phyloP scores from a whole-genome alignment of 2,113 vertebrate species.

The Tetraodon nigroviridis region DNA sequence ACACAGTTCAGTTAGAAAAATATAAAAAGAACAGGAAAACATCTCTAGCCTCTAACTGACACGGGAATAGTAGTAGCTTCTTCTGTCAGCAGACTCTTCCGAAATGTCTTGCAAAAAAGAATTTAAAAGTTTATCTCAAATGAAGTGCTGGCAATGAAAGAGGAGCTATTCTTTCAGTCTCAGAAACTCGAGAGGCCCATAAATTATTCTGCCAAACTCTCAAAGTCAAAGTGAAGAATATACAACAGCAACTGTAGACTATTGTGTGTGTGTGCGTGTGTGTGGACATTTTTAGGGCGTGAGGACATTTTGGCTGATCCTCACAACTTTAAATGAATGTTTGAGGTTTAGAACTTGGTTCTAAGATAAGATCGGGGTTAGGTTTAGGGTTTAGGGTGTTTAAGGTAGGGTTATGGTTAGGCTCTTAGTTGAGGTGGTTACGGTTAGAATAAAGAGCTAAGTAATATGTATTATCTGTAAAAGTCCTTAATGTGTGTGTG shows the following conservation, averaged over 20 bases:
- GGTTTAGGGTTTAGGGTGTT: too few species aligned
- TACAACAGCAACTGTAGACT: slow-evolving; percentile 67
- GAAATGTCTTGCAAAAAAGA: slow-evolving; percentile 39
- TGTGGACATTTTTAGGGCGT: too few species aligned
- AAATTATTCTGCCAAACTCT: slow-evolving; percentile 77
- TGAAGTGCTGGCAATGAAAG: slow-evolving; percentile 66
- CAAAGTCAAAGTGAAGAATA: slow-evolving; percentile 78
- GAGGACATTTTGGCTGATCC: too few species aligned
- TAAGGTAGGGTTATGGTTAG: too few species aligned
- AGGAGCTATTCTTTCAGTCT: slow-evolving; percentile 59
- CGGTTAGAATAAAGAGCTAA: too few species aligned
- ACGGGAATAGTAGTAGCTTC: neutral
- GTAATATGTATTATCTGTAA: too few species aligned
- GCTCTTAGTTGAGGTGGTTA: too few species aligned
- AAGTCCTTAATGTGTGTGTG: too few species aligned
- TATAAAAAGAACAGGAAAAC: neutral
- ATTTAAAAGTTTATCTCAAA: slow-evolving; percentile 53
- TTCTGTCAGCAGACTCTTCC: slow-evolving; percentile 21
- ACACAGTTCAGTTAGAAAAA: neutral
- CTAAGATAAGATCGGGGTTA: too few species aligned
- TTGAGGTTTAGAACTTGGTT: too few species aligned
- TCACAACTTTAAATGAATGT: too few species aligned
- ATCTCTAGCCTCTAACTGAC: neutral
- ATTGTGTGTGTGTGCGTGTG: slow-evolving; percentile 25
- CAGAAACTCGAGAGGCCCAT: slow-evolving; percentile 66